Conservation (phyloP, 2,113 vertebrate species). For the Myanophis thanlyinensis region DNA sequence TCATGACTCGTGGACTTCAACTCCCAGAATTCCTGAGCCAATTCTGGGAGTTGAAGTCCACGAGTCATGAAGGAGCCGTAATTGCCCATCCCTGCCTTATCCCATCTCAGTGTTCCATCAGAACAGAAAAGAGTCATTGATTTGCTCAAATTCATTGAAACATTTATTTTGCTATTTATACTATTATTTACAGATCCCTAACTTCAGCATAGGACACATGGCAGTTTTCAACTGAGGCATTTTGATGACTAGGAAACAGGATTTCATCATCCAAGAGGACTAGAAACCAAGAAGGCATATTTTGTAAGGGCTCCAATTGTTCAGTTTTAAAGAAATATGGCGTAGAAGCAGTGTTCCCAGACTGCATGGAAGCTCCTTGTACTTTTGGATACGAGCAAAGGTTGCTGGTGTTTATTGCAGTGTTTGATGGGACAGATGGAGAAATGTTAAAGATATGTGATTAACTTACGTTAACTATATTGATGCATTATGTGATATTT, state of each 20-base stretch:
- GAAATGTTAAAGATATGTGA: not conserved
- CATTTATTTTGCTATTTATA: not conserved
- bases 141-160: not conserved
- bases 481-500: not conserved
- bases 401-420: not conserved
- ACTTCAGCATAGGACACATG: not conserved
- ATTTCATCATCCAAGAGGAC: not conserved
- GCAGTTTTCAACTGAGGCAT: not conserved
- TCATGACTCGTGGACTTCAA: no score
- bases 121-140: not conserved
- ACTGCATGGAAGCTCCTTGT: not conserved
- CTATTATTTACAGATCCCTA: not conserved
- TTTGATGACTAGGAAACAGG: not conserved
- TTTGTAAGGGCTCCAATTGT: not conserved
- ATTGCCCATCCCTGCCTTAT: no score
- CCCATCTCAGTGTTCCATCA: not conserved
- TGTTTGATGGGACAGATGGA: not conserved
- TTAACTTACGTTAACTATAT: not conserved
- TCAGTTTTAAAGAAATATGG: not conserved
- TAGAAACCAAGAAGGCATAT: not conserved
- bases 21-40: no score
- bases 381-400: not conserved
- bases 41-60: no score
- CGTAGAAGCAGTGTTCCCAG: not conserved
- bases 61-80: no score